These are phyloP conservation scores for Drosophila hydei DNA, from an alignment of 1,140 invertebrate genomes.

Conservation along the genomic window DNA sequence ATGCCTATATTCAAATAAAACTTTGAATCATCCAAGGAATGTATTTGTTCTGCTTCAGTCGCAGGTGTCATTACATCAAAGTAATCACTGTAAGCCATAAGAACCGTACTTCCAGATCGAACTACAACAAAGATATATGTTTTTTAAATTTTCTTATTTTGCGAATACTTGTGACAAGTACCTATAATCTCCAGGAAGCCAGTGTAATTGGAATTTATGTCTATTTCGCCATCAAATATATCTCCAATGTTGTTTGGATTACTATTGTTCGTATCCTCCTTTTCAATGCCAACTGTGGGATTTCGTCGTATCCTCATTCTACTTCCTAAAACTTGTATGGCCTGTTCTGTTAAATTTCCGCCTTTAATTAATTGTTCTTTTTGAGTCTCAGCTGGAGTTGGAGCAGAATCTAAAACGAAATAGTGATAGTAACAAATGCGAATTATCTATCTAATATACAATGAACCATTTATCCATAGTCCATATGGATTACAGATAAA, in stretches of 20 bases:
- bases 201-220: slow-evolving; percentile 91
- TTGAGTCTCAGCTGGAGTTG: slow-evolving; percentile 28
- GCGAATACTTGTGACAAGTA: slow-evolving; percentile 69
- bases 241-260: slow-evolving; percentile 37
- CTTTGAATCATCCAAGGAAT: slow-evolving; percentile 56
- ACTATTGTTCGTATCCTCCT: slow-evolving; percentile 29
- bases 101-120: slow-evolving; percentile 64
- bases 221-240: slow-evolving; percentile 89
- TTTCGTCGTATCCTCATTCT: slow-evolving; percentile 61
- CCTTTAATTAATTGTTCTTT: slow-evolving; percentile 63
- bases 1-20: slow-evolving; percentile 83
- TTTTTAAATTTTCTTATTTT: neutral
- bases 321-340: slow-evolving; percentile 70
- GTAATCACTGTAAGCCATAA: slow-evolving; percentile 86
- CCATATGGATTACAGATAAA: too few relatives aligned
- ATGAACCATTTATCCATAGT: too few relatives aligned
- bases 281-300: slow-evolving; percentile 50
- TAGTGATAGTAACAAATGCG: too few relatives aligned
- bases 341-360: slow-evolving; percentile 70
- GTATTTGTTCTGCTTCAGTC: slow-evolving; percentile 62
- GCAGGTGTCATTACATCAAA: slow-evolving; percentile 85
- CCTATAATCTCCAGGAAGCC: slow-evolving; percentile 92
- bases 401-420: slow-evolving; percentile 27
- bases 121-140: slow-evolving; percentile 40
- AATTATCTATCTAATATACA: too few relatives aligned